Base-by-base conservation (phyloP, 1,140 invertebrate species). In the Lordiphosa clarofinis region DNA sequence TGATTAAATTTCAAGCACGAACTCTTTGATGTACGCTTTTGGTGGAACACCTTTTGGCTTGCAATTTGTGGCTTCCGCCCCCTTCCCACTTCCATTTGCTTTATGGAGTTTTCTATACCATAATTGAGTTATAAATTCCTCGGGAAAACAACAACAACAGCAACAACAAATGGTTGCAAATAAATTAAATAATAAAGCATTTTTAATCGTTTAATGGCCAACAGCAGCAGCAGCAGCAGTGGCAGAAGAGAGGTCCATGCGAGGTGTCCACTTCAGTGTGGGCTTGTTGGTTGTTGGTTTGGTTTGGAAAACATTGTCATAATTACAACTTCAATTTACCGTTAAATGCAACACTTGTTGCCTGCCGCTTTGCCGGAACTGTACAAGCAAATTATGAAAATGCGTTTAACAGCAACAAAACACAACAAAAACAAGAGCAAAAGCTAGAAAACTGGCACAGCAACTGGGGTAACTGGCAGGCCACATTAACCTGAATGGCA, bases 311-410 rank as follows among this genome's bases (percentile, higher is more conserved):
- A 68, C 64, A 68, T 69, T 59, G 71, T 61, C 59, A 53, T 56
- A 60, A 70, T 66, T 63, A 43, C 65, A 39, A 74, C 72, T 63
- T 61, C 47, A 68, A 74, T 82, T 59, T 75, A 69, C 76, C 78
- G 76, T 82, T 82, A 71, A 72, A 57, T 82, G 76, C 76, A 82
- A 82, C 78, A 82, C 73, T 81, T 68, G 75, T 43, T 47, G 56
- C 15, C 15, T 50, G 37, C 24, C 56, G 46, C 49, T 57, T 56
- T 71, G 75, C 67, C 78, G 76, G 67, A 81, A 81, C 76, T 81
- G 76, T 81, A 81, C 76, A 39, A 39, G 56, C 52, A 81, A 81
- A 81, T 81, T 76, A 81, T 81, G 72, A 81, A 84, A 81, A 81
- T 84, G 78, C 76, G 72, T 84, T 76, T 76, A 76, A 66, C 58